Evolutionary conservation across 2,797 vertebrate species (phyloP).

Genomic region (Rhinichthys osculus): DNA sequence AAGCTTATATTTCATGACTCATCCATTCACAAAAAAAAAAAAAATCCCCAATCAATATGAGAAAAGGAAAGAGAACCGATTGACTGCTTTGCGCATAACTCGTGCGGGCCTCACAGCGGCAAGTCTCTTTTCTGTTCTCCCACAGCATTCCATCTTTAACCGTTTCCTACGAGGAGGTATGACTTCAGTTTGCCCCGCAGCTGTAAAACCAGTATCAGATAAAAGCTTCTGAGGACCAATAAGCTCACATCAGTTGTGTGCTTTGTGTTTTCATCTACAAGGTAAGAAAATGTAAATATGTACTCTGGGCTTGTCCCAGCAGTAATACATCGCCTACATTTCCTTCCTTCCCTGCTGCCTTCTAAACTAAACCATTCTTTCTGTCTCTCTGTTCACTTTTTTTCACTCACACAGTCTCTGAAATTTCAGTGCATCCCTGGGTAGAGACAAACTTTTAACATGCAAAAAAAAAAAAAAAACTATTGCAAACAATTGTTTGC

Average conservation of each 20-base stretch:
- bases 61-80: constrained; percentile 5
- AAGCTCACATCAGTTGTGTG: constrained; percentile 45
- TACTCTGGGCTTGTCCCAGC: constrained; percentile 58
- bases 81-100: constrained; percentile 16
- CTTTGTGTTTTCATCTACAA: constrained; percentile 61
- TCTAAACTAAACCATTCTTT: constrained; percentile 61
- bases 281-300: constrained; percentile 66
- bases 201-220: constrained; percentile 56
- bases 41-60: constrained; percentile 29
- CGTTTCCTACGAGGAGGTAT: constrained; percentile 50
- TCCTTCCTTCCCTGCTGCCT: constrained; percentile 47
- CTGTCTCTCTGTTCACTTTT: background rate
- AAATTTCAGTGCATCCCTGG: too few relatives aligned
- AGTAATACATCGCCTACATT: constrained; percentile 34
- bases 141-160: constrained; percentile 53
- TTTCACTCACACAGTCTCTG: too few relatives aligned
- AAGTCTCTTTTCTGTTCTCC: constrained; percentile 39
- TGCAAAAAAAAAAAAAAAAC: background rate
- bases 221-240: constrained; percentile 41
- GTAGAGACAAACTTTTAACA: background rate
- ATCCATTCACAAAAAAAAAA: constrained; percentile 61
- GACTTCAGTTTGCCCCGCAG: constrained; percentile 57
- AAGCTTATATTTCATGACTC: constrained; percentile 81
- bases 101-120: background rate
- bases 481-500: background rate